Percentiles rank a stretch among this genome's conserved stretches.
These are phyloP conservation scores for Brachyopa scutellaris DNA, from an alignment of 2,888 invertebrate genomes.

Conservation along the genomic window DNA sequence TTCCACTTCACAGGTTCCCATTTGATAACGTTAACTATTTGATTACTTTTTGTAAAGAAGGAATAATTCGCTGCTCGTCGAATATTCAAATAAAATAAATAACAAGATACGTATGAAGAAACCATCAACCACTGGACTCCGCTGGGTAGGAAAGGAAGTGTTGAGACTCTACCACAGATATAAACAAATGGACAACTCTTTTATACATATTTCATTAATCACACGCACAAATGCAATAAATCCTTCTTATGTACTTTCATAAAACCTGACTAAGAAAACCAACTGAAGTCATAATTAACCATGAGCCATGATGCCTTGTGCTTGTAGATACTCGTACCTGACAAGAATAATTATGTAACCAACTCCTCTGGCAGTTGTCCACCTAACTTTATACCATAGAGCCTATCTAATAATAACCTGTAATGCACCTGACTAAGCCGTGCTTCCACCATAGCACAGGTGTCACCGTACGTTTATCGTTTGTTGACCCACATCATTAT, in stretches of 20 bases:
- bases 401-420: neutral
- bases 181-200: neutral
- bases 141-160: too few relatives aligned
- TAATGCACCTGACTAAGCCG: conserved; percentile 16
- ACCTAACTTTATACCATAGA: neutral
- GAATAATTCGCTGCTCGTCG: too few relatives aligned
- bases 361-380: neutral
- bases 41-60: too few relatives aligned
- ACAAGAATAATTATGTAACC: conserved; percentile 50
- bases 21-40: too few relatives aligned
- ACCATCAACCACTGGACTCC: too few relatives aligned
- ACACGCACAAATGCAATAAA: conserved; percentile 56
- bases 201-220: conserved; percentile 37
- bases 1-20: too few relatives aligned
- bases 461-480: conserved; percentile 62
- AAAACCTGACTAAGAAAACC: conserved; percentile 10
- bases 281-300: conserved; percentile 57
- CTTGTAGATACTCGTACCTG: too few relatives aligned
- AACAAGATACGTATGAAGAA: too few relatives aligned
- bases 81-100: too few relatives aligned
- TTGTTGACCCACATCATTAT: conserved; percentile 58
- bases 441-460: conserved; percentile 6
- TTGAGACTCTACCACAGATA: too few relatives aligned
- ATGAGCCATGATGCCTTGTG: conserved; percentile 40
- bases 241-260: conserved; percentile 21